Evolutionary conservation across 2,797 vertebrate genomes (phyloP), one percentile per base, ranked within the genome.

Genomic region (Hoplostethus atlanticus): DNA sequence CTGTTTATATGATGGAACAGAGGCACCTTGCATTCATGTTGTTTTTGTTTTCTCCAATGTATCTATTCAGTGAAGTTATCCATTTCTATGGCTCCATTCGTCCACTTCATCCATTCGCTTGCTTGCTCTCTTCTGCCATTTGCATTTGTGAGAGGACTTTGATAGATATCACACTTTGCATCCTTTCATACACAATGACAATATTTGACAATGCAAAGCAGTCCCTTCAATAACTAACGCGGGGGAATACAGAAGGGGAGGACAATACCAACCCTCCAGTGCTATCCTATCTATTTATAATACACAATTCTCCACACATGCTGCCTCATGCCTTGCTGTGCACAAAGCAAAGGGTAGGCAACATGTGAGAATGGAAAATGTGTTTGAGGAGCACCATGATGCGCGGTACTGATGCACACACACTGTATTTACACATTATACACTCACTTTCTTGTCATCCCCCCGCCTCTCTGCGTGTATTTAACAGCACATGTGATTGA

Each of bases 401-500:
- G 50, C 25, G 75, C 31, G 64, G 42, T 53, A 44, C 65, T 63
- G 51, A 6, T 16, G 47, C 54, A 68, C 40, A 69, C 42, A 6
- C 62, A 64, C 44, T 38, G 15, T 10, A 67, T 72, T 64, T 53
- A 58, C 51, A 65, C 47, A 84, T 65, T 25, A 72, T 69, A 48
- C 46, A 46, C 56, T 57, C 52, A 28, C 42, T 53, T 15, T 57
- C 34, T 54, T 30, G n/a, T 15, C 25, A 17, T 40, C 31, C 11
- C 16, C 8, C 15, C 21, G 3, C 16, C 36, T 48, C 56, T 31
- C 48, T 46, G 50, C 11, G 38, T 80, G 68, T 62, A 74, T 84
- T 78, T 68, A 71, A 75, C 42, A 36, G 25, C 9, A 42, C 71
- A 81, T 83, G 79, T 78, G 78, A 83, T 58, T 61, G 31, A 44